Percentiles rank a stretch among this genome's conserved stretches.
Evolutionary conservation across 1,140 invertebrate species (phyloP).

Genomic region (Pogonus chalceus): DNA sequence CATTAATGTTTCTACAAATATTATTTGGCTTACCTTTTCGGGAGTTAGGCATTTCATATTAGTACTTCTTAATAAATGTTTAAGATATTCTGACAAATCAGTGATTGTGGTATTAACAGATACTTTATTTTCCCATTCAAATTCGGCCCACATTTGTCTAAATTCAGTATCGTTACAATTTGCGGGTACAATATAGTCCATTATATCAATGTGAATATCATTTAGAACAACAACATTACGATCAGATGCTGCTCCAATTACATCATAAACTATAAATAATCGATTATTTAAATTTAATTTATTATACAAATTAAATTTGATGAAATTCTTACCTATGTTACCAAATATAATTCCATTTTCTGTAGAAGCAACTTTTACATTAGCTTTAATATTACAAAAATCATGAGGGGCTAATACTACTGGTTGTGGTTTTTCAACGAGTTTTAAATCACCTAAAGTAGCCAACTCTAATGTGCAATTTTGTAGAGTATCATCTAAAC

Average conservation of each 20-base stretch:
- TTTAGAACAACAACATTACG: constrained; percentile 96
- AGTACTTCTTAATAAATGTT: constrained; percentile 86
- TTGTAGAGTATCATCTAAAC: constrained; percentile 81
- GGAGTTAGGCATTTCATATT: constrained; percentile 99
- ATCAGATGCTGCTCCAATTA: constrained; percentile 85
- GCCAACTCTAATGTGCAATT: constrained; percentile 97
- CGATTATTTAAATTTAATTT: no score
- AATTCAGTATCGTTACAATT: constrained; percentile 92
- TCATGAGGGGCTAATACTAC: constrained; percentile 92
- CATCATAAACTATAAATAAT: constrained; percentile 79
- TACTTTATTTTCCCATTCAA: constrained; percentile 99
- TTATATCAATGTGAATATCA: constrained; percentile 99
- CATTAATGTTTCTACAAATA: neutral
- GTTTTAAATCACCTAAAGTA: constrained; percentile 92
- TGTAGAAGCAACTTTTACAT: constrained; percentile 90
- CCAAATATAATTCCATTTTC: constrained; percentile 99
- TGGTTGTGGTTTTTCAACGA: constrained; percentile 94
- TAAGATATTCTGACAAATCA: constrained; percentile 86
- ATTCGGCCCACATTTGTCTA: constrained; percentile 98
- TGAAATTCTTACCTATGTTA: constrained; percentile 70
- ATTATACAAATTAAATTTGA: neutral
- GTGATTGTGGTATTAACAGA: constrained; percentile 92
- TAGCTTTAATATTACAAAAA: constrained; percentile 97
- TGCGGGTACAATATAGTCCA: constrained; percentile 99
- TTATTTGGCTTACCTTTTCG: constrained; percentile 57